A percentile compares a stretch with the other conserved stretches of the same genome.
Evolutionary conservation across 2,888 invertebrate species (phyloP).

Genomic region (Apodemia mormo): DNA sequence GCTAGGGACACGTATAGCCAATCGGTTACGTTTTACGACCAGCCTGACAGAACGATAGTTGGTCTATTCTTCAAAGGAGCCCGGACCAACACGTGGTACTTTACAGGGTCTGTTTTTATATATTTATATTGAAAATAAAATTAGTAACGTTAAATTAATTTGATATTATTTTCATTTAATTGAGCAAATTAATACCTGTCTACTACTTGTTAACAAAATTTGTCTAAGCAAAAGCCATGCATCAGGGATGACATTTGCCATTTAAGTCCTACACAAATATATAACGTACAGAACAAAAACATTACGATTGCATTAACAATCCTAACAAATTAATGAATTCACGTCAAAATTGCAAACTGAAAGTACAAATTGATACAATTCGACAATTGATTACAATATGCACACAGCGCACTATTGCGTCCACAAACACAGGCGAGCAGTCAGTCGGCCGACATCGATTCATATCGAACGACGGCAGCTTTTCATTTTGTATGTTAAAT

Average conservation of each 20-base stretch:
- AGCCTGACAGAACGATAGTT: too few relatives aligned
- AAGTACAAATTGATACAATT: conserved; percentile 74
- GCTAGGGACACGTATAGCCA: too few relatives aligned
- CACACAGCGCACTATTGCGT: conserved; percentile 71
- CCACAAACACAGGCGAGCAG: conserved; percentile 77
- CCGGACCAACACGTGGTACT: too few relatives aligned
- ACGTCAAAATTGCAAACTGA: conserved; percentile 76
- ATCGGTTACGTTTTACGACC: too few relatives aligned
- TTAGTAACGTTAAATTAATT: too few relatives aligned
- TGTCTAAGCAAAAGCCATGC: too few relatives aligned
- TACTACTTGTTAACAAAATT: too few relatives aligned
- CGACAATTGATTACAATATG: conserved; percentile 79
- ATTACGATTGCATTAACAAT: conserved; percentile 49
- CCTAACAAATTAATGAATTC: conserved; percentile 68
- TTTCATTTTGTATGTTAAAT: conserved; percentile 82
- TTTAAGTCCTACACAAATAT: conserved; percentile 26
- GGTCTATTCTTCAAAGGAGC: too few relatives aligned
- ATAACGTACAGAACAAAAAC: conserved; percentile 28
- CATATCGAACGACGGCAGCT: conserved; percentile 75
- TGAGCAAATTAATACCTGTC: too few relatives aligned
- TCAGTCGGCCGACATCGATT: conserved; percentile 70
- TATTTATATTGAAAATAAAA: too few relatives aligned
- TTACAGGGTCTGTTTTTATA: too few relatives aligned
- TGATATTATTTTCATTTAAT: too few relatives aligned
- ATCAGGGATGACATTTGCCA: neutral